These are phyloP conservation scores for Myopa tessellatipennis DNA, from an alignment of 2,888 invertebrate species.

Conservation along the genomic window DNA sequence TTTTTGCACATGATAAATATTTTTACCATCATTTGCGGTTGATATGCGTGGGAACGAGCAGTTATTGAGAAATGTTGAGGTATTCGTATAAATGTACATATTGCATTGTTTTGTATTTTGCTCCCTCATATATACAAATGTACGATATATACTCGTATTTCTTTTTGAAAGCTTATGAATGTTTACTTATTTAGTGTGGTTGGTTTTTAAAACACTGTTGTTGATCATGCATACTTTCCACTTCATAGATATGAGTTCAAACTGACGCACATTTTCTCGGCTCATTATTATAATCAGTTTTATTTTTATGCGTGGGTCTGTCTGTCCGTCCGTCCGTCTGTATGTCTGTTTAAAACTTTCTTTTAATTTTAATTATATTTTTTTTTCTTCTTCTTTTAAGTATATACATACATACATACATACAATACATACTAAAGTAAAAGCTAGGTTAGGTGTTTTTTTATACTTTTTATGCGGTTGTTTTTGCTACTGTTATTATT, in stretches of 20 bases:
- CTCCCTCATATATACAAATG: neutral
- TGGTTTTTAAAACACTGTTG: no score
- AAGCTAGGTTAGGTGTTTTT: neutral
- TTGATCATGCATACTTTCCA: no score
- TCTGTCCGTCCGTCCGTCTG: no score
- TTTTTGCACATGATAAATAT: constrained; percentile 2
- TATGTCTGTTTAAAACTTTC: constrained; percentile 1
- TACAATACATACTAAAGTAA: neutral
- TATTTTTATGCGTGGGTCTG: neutral
- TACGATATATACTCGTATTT: neutral
- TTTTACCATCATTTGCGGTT: constrained; percentile 9
- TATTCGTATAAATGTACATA: neutral
- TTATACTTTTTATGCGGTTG: neutral
- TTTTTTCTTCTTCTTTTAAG: neutral
- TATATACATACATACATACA: no score
- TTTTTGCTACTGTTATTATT: constrained; percentile 10
- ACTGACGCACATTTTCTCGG: constrained; percentile 10
- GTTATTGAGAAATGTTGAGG: neutral
- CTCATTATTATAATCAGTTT: neutral
- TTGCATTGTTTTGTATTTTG: neutral
- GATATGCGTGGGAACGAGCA: constrained; percentile 31
- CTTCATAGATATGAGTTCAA: no score
- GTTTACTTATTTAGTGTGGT: no score
- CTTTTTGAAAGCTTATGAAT: no score
- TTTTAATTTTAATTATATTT: constrained; percentile 5